phyloP scores from a whole-genome alignment of 35 echinoderm and acorn worm species.

The Ptychodera flava region DNA sequence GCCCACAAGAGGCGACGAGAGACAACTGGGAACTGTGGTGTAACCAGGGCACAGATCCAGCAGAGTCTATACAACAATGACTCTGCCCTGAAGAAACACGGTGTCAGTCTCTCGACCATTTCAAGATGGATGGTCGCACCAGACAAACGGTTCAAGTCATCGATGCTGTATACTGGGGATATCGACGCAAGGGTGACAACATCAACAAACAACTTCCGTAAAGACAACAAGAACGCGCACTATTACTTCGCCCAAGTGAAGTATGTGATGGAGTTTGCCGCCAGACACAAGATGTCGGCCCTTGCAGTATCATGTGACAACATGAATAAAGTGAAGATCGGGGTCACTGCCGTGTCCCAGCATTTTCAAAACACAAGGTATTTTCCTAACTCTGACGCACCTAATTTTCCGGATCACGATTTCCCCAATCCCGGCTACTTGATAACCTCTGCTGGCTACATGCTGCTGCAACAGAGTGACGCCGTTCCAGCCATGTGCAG shows the following conservation, averaged over 20 bases:
- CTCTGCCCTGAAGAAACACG: neutral
- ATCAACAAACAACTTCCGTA: conserved; percentile 32
- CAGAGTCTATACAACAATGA: neutral
- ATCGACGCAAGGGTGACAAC: conserved; percentile 9
- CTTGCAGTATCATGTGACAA: conserved; percentile 37
- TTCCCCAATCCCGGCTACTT: conserved; percentile 17
- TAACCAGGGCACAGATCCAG: neutral
- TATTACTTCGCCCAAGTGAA: conserved; percentile 32
- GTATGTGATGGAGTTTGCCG: conserved; percentile 36
- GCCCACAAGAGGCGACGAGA: conserved; percentile 20
- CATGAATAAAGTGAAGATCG: conserved; percentile 56
- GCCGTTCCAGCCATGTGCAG: neutral
- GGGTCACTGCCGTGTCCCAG: conserved; percentile 23
- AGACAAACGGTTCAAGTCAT: neutral
- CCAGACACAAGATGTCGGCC: conserved; percentile 4
- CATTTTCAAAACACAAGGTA: conserved; percentile 18
- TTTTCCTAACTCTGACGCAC: conserved; percentile 16
- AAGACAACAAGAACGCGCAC: conserved; percentile 29
- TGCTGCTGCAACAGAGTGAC: neutral
- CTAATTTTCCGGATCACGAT: conserved; percentile 26
- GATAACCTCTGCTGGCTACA: conserved; percentile 20
- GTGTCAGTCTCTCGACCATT: conserved; percentile 8
- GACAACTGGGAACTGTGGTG: conserved; percentile 29
- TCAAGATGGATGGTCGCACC: conserved; percentile 9
- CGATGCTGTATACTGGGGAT: conserved; percentile 13